phyloP scores from a whole-genome alignment of 1,140 invertebrate species.

The Maniola jurtina region DNA sequence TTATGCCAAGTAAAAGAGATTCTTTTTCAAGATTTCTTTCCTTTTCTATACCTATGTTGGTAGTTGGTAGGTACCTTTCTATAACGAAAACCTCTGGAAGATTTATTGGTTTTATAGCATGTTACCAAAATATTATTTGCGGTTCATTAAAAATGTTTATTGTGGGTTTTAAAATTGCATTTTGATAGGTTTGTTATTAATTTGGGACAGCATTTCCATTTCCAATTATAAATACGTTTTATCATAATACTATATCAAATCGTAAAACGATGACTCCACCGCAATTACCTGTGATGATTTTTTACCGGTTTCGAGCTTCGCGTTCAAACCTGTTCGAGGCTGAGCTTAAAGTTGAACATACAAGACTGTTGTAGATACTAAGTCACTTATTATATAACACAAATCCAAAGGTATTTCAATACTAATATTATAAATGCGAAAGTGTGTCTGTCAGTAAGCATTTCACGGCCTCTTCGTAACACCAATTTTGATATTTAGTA shows the following conservation, averaged over 20 bases:
- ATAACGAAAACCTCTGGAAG: not conserved
- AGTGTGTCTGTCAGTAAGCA: no score
- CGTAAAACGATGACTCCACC: constrained; percentile 57
- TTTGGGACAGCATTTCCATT: constrained; percentile 19
- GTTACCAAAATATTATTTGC: not conserved
- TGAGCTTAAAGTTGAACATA: constrained; percentile 24
- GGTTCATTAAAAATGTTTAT: constrained; percentile 4
- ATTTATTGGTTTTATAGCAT: not conserved
- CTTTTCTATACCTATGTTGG: no score
- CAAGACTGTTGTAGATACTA: constrained; percentile 17
- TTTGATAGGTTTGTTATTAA: constrained; percentile 23
- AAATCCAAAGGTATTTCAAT: not conserved
- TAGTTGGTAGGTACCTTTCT: no score
- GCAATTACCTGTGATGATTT: constrained; percentile 70
- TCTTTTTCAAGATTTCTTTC: not conserved
- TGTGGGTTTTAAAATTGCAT: constrained; percentile 9
- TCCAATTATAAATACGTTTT: constrained; percentile 37
- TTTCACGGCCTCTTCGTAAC: no score
- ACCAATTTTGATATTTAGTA: no score
- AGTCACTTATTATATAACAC: not conserved
- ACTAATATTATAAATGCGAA: no score
- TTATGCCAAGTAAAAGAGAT: not conserved
- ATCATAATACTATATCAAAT: constrained; percentile 40
- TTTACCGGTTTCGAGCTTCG: constrained; percentile 63
- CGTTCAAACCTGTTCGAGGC: constrained; percentile 61